A percentile compares a stretch with the other conserved stretches of the same genome.
Conservation (phyloP, 64 coral and sea anemone species). For the Orbicella faveolata region DNA sequence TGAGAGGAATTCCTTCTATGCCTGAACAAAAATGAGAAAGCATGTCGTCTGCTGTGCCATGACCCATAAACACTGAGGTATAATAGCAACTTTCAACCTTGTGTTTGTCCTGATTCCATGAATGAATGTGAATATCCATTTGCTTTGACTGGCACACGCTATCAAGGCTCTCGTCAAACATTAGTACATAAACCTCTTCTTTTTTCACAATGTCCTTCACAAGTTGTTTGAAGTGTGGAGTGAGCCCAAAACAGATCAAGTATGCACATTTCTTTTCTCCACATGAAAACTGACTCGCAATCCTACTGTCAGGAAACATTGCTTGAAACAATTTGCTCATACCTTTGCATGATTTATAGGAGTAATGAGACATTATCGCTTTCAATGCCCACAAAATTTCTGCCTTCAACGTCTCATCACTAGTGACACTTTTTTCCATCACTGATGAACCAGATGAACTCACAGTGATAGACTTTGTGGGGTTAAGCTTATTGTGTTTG, state of each 20-base stretch:
- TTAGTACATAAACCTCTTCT: slow-evolving; percentile 31
- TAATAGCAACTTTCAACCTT: slow-evolving; percentile 42
- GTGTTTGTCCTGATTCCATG: slow-evolving; percentile 27
- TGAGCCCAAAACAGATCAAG: slow-evolving; percentile 72
- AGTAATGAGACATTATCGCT: slow-evolving; percentile 66
- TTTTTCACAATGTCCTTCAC: slow-evolving; percentile 64
- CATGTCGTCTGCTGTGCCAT: slow-evolving; percentile 59
- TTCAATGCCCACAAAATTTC: slow-evolving; percentile 72
- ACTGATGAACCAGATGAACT: no score
- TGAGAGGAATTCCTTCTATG: slow-evolving; percentile 46
- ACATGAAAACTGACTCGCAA: slow-evolving; percentile 64
- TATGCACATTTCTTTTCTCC: slow-evolving; percentile 80
- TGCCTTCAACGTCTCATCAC: slow-evolving; percentile 54
- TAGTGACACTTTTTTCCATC: slow-evolving; percentile 4
- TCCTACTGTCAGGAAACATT: slow-evolving; percentile 61
- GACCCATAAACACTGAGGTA: slow-evolving; percentile 46
- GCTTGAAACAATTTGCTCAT: slow-evolving; percentile 57
- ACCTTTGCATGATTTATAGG: slow-evolving; percentile 67
- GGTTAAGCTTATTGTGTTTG: no score
- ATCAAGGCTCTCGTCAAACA: slow-evolving; percentile 57
- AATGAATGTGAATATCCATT: slow-evolving; percentile 51
- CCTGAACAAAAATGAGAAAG: slow-evolving; percentile 45
- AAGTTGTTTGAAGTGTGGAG: slow-evolving; percentile 48
- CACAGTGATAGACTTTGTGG: no score
- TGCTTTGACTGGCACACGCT: slow-evolving; percentile 44